Percentiles rank a stretch among this genome's conserved stretches.
Conservation (phyloP, 2,113 vertebrate species). For the Serranochromis macrocephalus region DNA sequence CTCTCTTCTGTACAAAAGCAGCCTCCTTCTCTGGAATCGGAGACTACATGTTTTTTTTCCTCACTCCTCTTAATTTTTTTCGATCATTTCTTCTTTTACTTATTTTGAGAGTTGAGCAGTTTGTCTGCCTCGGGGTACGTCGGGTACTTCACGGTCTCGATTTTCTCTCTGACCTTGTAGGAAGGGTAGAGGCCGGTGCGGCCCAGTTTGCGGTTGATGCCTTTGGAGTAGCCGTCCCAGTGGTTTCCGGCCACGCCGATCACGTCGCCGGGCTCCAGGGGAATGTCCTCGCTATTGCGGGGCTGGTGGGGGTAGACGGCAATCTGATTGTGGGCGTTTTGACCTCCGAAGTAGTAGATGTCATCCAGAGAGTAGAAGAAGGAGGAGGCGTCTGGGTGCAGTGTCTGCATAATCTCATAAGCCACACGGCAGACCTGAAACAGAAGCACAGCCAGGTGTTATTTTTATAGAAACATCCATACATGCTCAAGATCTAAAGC, state of each 20-base stretch:
- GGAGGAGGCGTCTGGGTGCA: slow-evolving; percentile 92
- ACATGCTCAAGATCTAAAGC: background rate
- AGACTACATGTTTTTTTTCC: slow-evolving; percentile 28
- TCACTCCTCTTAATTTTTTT: background rate
- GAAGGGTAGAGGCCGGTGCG: slow-evolving; percentile 96
- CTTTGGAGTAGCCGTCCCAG: slow-evolving; percentile 98
- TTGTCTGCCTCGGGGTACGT: slow-evolving; percentile 94
- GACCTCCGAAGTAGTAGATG: slow-evolving; percentile 98
- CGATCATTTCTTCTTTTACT: slow-evolving; percentile 18
- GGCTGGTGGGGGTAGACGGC: slow-evolving; percentile 91
- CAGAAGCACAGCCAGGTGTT: background rate
- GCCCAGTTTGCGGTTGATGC: slow-evolving; percentile 93
- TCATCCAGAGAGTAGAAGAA: slow-evolving; percentile 96
- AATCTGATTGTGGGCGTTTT: slow-evolving; percentile 97
- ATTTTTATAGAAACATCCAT: background rate
- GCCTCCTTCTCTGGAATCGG: slow-evolving; percentile 46
- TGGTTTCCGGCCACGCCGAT: slow-evolving; percentile 98
- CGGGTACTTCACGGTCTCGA: slow-evolving; percentile 96
- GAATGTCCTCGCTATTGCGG: slow-evolving; percentile 87
- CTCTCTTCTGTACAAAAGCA: slow-evolving; percentile 61
- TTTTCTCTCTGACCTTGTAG: slow-evolving; percentile 97
- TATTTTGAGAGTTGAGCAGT: slow-evolving; percentile 69
- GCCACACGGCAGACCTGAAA: slow-evolving; percentile 93
- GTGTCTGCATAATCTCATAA: slow-evolving; percentile 98
- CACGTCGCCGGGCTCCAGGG: slow-evolving; percentile 91